Percentiles rank a stretch among this genome's conserved stretches.
These are phyloP conservation scores for Notarius lentiginosus DNA, from an alignment of 2,113 vertebrate genomes.

Conservation along the genomic window DNA sequence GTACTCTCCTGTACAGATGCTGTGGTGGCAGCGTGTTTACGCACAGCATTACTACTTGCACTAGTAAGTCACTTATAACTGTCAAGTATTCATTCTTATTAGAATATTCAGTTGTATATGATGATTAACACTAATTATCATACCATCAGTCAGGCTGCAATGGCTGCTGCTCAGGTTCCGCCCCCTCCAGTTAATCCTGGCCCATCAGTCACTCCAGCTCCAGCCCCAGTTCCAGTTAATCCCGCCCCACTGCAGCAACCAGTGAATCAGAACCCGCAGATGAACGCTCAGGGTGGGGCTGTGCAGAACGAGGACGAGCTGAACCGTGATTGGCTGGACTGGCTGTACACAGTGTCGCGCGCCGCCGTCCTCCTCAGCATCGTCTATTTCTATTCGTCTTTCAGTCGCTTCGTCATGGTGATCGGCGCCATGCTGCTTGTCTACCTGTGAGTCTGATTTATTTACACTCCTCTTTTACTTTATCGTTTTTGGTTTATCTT, in stretches of 20 bases:
- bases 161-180: conserved; percentile 82
- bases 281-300: conserved; percentile 81
- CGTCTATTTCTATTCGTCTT: conserved; percentile 96
- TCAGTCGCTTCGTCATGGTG: conserved; percentile 93
- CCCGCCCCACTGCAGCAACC: conserved; percentile 80
- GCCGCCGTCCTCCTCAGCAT: conserved; percentile 92
- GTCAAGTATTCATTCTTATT: not conserved
- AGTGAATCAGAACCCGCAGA: conserved; percentile 85
- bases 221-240: conserved; percentile 64
- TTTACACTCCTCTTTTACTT: not conserved
- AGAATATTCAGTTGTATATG: not conserved
- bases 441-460: conserved; percentile 83
- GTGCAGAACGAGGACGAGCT: conserved; percentile 90
- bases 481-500: not conserved
- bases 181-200: conserved; percentile 61
- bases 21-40: conserved; percentile 98
- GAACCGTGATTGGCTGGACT: conserved; percentile 96
- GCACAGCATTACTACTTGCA: conserved; percentile 96
- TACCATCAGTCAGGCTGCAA: conserved; percentile 84
- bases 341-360: conserved; percentile 90
- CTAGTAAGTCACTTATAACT: conserved; percentile 81
- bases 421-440: conserved; percentile 92
- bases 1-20: conserved; percentile 86
- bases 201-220: conserved; percentile 60
- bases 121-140: not conserved